Conservation (phyloP, 1,140 invertebrate genomes). For the Scaptomyza graminum region DNA sequence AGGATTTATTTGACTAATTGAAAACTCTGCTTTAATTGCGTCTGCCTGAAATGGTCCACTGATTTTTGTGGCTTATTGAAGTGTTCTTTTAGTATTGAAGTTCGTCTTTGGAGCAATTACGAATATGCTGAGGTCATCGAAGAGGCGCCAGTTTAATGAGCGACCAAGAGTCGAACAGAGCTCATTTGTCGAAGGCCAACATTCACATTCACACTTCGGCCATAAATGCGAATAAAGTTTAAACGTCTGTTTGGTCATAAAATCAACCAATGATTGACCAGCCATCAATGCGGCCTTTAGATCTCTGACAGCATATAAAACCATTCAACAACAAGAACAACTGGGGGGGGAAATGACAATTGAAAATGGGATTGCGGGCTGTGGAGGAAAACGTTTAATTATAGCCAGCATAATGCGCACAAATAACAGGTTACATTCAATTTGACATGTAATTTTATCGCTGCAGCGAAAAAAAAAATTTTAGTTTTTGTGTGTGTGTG, state of each 20-base stretch:
- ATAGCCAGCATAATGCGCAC: conserved; percentile 72
- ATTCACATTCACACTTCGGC: conserved; percentile 23
- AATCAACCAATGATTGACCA: conserved; percentile 78
- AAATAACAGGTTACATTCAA: conserved; percentile 81
- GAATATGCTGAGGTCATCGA: conserved; percentile 61
- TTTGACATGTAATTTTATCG: conserved; percentile 81
- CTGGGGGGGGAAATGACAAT: conserved; percentile 4
- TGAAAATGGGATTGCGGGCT: conserved; percentile 3
- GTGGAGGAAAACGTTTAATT: conserved; percentile 61
- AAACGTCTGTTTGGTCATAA: conserved; percentile 62
- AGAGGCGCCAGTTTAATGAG: conserved; percentile 63
- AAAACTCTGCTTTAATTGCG: conserved; percentile 2
- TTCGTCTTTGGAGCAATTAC: neutral
- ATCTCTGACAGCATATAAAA: neutral
- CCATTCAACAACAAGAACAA: neutral
- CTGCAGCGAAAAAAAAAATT: conserved; percentile 66
- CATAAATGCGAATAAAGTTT: conserved; percentile 58
- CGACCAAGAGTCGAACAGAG: conserved; percentile 19
- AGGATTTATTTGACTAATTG: conserved; percentile 16
- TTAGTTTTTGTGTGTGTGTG: conserved; percentile 17
- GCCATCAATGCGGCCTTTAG: conserved; percentile 45
- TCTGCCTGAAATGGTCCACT: neutral
- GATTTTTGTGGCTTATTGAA: conserved; percentile 9
- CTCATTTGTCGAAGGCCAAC: conserved; percentile 19
- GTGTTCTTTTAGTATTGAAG: conserved; percentile 5